Evolutionary conservation across 35 echinoderm and acorn worm species (phyloP).

Genomic region (Apostichopus californicus): DNA sequence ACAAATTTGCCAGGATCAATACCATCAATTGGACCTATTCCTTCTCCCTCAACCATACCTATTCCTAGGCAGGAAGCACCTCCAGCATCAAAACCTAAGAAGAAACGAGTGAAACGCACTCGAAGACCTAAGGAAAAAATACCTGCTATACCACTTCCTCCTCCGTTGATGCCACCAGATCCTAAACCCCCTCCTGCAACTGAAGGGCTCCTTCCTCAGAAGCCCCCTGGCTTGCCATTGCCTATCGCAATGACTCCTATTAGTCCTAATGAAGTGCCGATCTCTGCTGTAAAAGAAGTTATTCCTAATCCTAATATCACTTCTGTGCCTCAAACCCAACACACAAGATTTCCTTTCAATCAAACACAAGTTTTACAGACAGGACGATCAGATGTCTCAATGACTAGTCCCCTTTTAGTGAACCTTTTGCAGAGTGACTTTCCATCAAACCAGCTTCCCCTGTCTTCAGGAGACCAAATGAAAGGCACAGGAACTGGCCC

Average conservation of each 20-base stretch:
- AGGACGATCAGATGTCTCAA: constrained; percentile 70
- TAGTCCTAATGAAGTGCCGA: constrained; percentile 69
- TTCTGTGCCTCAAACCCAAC: constrained; percentile 6
- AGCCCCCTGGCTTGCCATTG: constrained; percentile 38
- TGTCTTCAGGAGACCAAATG: constrained; percentile 15
- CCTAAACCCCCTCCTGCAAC: constrained; percentile 46
- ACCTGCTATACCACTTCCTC: constrained; percentile 47
- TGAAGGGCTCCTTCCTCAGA: constrained; percentile 45
- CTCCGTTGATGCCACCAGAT: constrained; percentile 51
- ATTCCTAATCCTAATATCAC: neutral
- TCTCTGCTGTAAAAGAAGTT: neutral
- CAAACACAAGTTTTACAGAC: constrained; percentile 9
- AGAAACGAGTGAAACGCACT: constrained; percentile 53
- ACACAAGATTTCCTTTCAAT: constrained; percentile 44
- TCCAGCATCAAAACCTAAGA: constrained; percentile 60
- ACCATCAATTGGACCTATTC: constrained; percentile 56
- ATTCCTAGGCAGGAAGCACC: constrained; percentile 18
- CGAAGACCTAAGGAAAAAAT: constrained; percentile 53
- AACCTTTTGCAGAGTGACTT: constrained; percentile 95
- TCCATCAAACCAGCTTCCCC: constrained; percentile 84
- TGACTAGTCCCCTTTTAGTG: constrained; percentile 94
- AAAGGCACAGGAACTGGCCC: constrained; percentile 13
- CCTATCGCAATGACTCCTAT: constrained; percentile 69
- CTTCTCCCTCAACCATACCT: constrained; percentile 36
- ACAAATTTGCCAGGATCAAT: constrained; percentile 60